Percentiles rank a stretch among this genome's conserved stretches.
These are phyloP conservation scores for Campoletis sonorensis DNA, from an alignment of 1,140 invertebrate species.

Conservation along the genomic window DNA sequence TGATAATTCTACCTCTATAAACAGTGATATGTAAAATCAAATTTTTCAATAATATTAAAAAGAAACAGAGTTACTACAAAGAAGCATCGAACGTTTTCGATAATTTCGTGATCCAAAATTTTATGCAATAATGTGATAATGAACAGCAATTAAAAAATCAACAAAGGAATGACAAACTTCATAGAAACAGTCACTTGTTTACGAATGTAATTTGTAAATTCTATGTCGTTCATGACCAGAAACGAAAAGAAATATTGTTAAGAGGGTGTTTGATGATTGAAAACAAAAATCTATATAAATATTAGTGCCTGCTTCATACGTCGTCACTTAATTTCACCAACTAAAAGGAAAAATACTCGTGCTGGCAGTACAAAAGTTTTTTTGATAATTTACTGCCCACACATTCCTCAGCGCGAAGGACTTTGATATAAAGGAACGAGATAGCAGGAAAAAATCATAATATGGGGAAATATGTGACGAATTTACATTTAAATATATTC, in stretches of 20 bases:
- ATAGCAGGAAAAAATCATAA: background rate
- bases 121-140: background rate
- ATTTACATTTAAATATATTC: constrained; percentile 42
- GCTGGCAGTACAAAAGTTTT: background rate
- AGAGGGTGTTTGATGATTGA: background rate
- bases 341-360: background rate
- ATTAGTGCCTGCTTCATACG: constrained; percentile 15
- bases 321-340: constrained; percentile 23
- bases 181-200: background rate
- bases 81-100: too few species aligned
- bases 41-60: background rate
- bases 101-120: too few species aligned
- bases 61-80: background rate
- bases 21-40: background rate
- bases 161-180: background rate
- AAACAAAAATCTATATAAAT: background rate
- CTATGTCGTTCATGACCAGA: background rate
- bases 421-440: background rate
- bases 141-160: background rate
- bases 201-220: background rate
- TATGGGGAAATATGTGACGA: background rate
- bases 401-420: constrained; percentile 36
- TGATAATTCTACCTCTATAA: background rate
- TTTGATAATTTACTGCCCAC: background rate
- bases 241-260: too few species aligned